phyloP scores from a whole-genome alignment of 2,797 vertebrate species.

The Fratercula arctica region DNA sequence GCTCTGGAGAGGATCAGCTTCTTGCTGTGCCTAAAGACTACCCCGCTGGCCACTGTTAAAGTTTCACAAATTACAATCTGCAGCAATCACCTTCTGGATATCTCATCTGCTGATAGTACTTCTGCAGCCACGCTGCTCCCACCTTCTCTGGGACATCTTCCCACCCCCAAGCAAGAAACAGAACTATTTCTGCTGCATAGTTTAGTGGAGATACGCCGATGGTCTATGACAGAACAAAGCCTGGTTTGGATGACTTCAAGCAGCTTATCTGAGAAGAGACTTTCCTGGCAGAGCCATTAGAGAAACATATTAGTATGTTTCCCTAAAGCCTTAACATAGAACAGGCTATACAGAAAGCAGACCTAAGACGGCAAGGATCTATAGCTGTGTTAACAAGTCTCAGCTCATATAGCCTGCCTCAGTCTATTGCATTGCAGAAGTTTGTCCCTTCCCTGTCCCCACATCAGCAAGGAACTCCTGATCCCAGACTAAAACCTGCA shows the following conservation, averaged over 20 bases:
- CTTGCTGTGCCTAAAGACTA: background rate
- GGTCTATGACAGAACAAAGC: background rate
- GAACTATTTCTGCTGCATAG: background rate
- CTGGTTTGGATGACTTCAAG: background rate
- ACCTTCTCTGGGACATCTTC: background rate
- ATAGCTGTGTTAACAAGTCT: background rate
- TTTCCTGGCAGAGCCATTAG: background rate
- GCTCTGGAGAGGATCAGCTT: background rate
- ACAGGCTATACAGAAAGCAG: background rate
- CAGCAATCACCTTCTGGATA: background rate
- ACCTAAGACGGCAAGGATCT: background rate
- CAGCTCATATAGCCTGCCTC: background rate
- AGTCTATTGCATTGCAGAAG: accelerated
- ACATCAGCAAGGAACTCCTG: background rate
- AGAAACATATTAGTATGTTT: background rate
- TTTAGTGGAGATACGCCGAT: background rate
- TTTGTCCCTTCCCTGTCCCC: background rate
- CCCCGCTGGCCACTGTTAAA: background rate
- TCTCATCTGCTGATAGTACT: background rate
- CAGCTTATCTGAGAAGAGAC: background rate
- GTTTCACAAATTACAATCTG: background rate
- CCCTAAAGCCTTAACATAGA: background rate
- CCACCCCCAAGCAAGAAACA: background rate
- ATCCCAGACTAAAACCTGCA: background rate
- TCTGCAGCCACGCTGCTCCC: background rate